phyloP scores from a whole-genome alignment of 2,797 vertebrate genomes.

The Sarcoramphus papa region DNA sequence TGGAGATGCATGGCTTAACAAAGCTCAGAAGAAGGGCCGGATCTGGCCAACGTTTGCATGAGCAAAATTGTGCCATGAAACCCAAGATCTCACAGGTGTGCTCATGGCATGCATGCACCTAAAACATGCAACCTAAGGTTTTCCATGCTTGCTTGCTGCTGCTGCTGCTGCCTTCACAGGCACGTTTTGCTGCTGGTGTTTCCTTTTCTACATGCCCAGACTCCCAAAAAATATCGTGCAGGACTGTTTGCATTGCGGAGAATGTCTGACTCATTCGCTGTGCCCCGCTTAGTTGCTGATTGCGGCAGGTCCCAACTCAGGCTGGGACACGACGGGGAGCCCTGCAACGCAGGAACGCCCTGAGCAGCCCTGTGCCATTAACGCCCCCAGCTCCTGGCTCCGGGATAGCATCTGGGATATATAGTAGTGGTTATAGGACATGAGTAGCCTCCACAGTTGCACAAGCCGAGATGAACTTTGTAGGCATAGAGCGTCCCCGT shows the following conservation, averaged over 20 bases:
- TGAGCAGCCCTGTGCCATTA: neutral
- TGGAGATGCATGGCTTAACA: neutral
- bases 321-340: neutral
- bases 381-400: neutral
- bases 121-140: accelerated
- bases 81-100: neutral
- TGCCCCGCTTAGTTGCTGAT: neutral
- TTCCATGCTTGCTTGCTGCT: neutral
- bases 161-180: neutral
- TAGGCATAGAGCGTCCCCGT: accelerated
- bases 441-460: accelerated
- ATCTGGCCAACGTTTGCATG: accelerated
- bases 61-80: accelerated
- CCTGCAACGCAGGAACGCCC: neutral
- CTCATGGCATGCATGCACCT: neutral
- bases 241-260: neutral
- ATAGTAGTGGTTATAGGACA: accelerated
- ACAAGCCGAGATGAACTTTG: neutral
- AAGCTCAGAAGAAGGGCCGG: neutral
- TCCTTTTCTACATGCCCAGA: neutral
- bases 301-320: neutral
- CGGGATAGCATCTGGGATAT: accelerated
- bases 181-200: neutral
- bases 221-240: neutral
- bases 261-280: neutral